phyloP scores from a whole-genome alignment of 2,888 invertebrate species.

The Drosophila picticornis region DNA sequence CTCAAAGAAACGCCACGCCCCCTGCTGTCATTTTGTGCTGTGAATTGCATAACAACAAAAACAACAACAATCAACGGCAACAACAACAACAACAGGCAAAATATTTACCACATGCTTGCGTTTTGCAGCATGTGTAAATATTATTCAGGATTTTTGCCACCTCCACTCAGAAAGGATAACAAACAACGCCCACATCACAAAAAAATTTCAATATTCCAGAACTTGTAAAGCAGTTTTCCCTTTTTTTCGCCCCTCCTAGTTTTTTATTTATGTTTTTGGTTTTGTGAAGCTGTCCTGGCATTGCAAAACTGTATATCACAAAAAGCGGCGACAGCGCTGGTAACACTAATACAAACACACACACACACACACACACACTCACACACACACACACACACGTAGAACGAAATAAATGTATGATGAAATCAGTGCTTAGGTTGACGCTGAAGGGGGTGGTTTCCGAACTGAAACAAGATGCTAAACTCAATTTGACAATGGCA shows the following conservation, averaged over 20 bases:
- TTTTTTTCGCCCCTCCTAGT: constrained; percentile 1
- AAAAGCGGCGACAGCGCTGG: constrained; percentile 68
- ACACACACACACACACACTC: constrained; percentile 14
- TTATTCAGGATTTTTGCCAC: constrained; percentile 60
- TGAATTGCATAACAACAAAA: constrained; percentile 27
- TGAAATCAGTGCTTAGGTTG: constrained; percentile 35
- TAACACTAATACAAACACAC: constrained; percentile 40
- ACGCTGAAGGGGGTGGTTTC: constrained; percentile 5
- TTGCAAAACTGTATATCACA: constrained; percentile 45
- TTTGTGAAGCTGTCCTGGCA: constrained; percentile 10
- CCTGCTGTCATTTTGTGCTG: constrained; percentile 23
- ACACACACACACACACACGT: background rate
- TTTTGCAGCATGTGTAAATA: constrained; percentile 49
- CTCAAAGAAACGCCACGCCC: constrained; percentile 32
- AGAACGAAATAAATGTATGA: constrained; percentile 16
- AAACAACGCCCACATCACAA: background rate
- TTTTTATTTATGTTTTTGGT: constrained; percentile 19
- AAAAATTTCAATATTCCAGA: constrained; percentile 30
- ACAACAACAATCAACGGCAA: constrained; percentile 20
- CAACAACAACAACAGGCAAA: constrained; percentile 16
- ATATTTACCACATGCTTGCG: constrained; percentile 43
- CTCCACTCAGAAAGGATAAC: constrained; percentile 9
- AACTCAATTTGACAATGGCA: constrained; percentile 11
- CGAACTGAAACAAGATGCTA: constrained; percentile 23
- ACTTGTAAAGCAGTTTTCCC: constrained; percentile 52